Evolutionary conservation across 2,797 vertebrate genomes (phyloP), one percentile per base, ranked within the genome.

Genomic region (Morus bassanus): DNA sequence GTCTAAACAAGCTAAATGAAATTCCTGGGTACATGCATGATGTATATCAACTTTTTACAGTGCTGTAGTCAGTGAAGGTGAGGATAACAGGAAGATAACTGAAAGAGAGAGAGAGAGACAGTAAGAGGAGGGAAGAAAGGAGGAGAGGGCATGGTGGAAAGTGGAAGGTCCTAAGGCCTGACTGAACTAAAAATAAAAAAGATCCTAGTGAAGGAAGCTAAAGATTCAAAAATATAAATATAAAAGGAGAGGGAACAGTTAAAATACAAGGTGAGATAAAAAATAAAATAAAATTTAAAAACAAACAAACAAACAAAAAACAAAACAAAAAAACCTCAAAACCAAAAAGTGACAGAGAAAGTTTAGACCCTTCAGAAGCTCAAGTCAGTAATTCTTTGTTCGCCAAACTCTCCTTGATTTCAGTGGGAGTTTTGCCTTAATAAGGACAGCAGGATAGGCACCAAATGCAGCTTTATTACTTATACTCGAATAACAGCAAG

Each of bases 371-470:
- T 76, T 89, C 69, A 91, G 79, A 81, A 91, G 82, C 46, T 89
- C 11, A 3, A 84, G 73, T 11, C 78, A 63, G 79, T 88, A 91
- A 81, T 60, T 77, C 61, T 89, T 73, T 63, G 50, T 73, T 35
- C 91, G 61, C 14, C 28, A 69, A 89, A 89, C 54, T 73, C 72
- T 82, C 61, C 73, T 84, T 76, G 69, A 94, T 85, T 88, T 92
- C 91, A 67, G 89, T 88, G 54, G 82, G 87, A 95, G 65, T 72
- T 94, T 82, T 92, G 93, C 69, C 85, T 93, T 92, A 94, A 96
- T 84, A 73, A 93, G 92, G 61, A 92, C 91, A 88, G 91, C 39
- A 73, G 53, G 25, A 78, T 7, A 89, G 60, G 68, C 68, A 80
- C 35, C 59, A 96, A 96, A 95, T 18, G 65, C 46, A 92, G 72